phyloP scores from a whole-genome alignment of 2,888 invertebrate genomes.

The Sceliomorpha sp. region DNA sequence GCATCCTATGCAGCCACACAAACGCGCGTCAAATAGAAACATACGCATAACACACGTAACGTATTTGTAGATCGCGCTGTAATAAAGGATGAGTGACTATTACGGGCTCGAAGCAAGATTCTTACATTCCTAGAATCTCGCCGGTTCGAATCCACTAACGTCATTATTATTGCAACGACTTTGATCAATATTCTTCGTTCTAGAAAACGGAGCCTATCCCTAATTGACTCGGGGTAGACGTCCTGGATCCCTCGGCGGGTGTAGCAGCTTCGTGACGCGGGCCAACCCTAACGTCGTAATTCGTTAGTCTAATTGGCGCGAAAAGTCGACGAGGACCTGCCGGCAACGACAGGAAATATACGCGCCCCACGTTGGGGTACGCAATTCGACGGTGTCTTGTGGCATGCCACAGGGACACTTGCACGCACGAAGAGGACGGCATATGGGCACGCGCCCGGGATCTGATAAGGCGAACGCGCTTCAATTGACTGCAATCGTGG shows the following conservation, averaged over 20 bases:
- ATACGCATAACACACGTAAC: slow-evolving; percentile 68
- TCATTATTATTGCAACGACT: no score
- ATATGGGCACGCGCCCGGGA: slow-evolving; percentile 76
- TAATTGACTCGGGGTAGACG: no score
- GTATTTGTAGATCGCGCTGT: slow-evolving; percentile 70
- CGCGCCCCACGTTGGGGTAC: slow-evolving; percentile 14
- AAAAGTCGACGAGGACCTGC: slow-evolving; percentile 14
- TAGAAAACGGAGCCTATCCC: no score
- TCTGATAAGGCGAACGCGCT: slow-evolving; percentile 71
- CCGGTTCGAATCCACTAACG: no score
- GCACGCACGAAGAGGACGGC: slow-evolving; percentile 50
- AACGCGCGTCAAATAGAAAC: slow-evolving; percentile 67
- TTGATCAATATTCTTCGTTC: no score
- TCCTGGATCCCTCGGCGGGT: no score
- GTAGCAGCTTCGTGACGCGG: no score
- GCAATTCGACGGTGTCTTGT: slow-evolving; percentile 26
- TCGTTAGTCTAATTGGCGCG: slow-evolving; percentile 39
- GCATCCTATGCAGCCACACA: slow-evolving; percentile 52
- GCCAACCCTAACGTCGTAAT: slow-evolving; percentile 19
- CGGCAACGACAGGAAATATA: slow-evolving; percentile 19
- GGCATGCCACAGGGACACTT: slow-evolving; percentile 50
- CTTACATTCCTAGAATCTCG: not conserved
- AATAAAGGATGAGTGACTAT: slow-evolving; percentile 10
- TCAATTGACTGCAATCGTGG: slow-evolving; percentile 75
- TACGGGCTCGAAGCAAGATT: slow-evolving; percentile 1